Percentiles rank a stretch among this genome's conserved stretches.
Conservation (phyloP, 2,797 vertebrate species). For the Petrocephalus sullivani region DNA sequence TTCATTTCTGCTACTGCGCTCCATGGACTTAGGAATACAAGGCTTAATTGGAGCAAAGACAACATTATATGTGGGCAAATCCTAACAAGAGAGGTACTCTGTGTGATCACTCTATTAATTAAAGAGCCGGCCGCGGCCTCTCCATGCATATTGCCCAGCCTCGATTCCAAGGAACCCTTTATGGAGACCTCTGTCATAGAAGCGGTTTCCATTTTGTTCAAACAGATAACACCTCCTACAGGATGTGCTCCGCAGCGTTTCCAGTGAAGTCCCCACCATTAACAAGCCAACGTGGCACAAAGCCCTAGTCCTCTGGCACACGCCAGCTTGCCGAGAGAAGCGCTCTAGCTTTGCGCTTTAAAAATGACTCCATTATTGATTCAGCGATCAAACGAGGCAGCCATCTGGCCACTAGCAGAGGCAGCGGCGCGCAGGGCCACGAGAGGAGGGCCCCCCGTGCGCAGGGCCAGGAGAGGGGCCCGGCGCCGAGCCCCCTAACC, state of each 20-base stretch:
- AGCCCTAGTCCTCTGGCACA: background rate
- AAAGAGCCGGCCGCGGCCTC: slow-evolving; percentile 2
- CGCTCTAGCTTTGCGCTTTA: background rate
- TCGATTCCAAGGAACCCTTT: slow-evolving; percentile 4
- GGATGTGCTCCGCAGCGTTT: background rate
- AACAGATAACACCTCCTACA: background rate
- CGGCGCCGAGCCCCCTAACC: background rate
- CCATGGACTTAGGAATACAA: background rate
- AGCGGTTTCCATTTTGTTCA: background rate
- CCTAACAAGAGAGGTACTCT: background rate
- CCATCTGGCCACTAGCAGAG: background rate
- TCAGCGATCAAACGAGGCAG: background rate
- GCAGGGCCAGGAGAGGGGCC: background rate
- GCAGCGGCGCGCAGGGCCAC: background rate
- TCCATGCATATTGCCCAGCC: background rate
- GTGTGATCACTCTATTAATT: slow-evolving; percentile 16
- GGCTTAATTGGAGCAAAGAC: slow-evolving; percentile 4
- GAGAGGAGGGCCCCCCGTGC: background rate
- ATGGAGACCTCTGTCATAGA: background rate
- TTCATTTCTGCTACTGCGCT: slow-evolving; percentile 23
- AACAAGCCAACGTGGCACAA: background rate
- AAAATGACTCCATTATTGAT: slow-evolving; percentile 17
- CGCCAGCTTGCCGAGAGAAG: background rate
- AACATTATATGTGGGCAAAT: background rate
- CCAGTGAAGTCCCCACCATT: background rate